Evolutionary conservation across 2,113 vertebrate species (phyloP), one percentile per base, ranked within the genome.

Genomic region (Catharus fuscescens): DNA sequence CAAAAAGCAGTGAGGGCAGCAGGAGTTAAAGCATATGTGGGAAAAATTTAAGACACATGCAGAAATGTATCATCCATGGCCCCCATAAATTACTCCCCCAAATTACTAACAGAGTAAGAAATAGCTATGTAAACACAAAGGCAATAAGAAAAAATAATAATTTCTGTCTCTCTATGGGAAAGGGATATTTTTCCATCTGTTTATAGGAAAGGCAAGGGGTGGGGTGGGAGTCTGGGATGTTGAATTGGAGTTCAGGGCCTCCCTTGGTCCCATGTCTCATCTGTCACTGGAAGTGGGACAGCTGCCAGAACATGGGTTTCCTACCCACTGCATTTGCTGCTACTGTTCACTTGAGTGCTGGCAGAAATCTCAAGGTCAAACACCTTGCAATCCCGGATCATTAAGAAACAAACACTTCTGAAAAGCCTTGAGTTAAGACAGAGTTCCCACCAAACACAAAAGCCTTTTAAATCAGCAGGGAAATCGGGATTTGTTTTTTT

Each of bases 391-490:
- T 32, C 77, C 80, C 5, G 0, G 25, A 69, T 84, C 91, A 89
- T 36, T 76, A 80, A 70, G 54, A 95, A 92, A 87, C 66, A 95
- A 89, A 89, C 86, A 69, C 59, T 78, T 74, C 52, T 85, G 69
- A 77, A 76, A 85, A 94, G 83, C 83, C 72, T 40, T 0, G 29
- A 84, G 60, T 77, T 93, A 62, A 90, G 45, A 90, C 23, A 70
- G 76, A 60, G 91, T 93, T 97, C 96, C 91, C 96, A 97, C 83
- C 96, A 52, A 91, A 94, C 83, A 95, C 92, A 95, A 96, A 96
- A 93, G 91, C 83, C 70, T 84, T 86, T 92, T 32, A 88, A 93
- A 88, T 62, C 82, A 59, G 29, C 64, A 69, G 76, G 90, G 92
- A 96, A 93, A 64, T 36, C 0, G 3, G 71, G 64, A 66, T 78